Percentiles rank a stretch among this genome's conserved stretches.
These are phyloP conservation scores for Drosophila hamatofila DNA, from an alignment of 2,888 invertebrate species.

Conservation along the genomic window DNA sequence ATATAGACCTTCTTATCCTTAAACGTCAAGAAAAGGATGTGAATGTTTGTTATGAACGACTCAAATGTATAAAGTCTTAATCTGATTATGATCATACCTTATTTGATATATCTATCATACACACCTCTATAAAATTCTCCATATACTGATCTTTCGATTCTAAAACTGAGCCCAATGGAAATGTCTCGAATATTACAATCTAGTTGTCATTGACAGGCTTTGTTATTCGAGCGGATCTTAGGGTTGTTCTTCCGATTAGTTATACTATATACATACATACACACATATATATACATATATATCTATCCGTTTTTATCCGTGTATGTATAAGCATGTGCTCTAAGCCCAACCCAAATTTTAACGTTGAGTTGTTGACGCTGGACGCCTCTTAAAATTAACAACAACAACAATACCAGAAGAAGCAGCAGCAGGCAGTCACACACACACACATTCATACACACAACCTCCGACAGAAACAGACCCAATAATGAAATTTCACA, in stretches of 20 bases:
- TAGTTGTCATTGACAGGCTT: background rate
- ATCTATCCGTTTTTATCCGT: background rate
- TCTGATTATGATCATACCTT: too few species aligned
- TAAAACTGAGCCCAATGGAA: background rate
- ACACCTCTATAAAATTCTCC: too few species aligned
- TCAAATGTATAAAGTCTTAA: too few species aligned
- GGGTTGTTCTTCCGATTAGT: conserved; percentile 11
- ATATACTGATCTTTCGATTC: background rate
- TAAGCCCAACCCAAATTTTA: conserved; percentile 67
- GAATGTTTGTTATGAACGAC: too few species aligned
- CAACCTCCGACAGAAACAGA: conserved; percentile 62
- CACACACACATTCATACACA: conserved; percentile 18
- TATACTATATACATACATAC: conserved; percentile 10
- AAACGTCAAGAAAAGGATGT: too few species aligned
- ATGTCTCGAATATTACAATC: background rate
- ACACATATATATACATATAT: conserved; percentile 9
- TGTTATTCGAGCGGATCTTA: background rate
- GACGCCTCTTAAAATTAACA: conserved; percentile 77
- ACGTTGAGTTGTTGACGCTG: conserved; percentile 73
- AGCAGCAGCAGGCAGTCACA: conserved; percentile 56
- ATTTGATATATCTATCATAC: too few species aligned
- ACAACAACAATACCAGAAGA: conserved; percentile 36
- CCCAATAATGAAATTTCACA: conserved; percentile 81
- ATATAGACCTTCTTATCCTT: background rate
- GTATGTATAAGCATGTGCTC: conserved; percentile 29